Conservation (phyloP, 2,113 vertebrate species). For the Coregonus clupeaformis region DNA sequence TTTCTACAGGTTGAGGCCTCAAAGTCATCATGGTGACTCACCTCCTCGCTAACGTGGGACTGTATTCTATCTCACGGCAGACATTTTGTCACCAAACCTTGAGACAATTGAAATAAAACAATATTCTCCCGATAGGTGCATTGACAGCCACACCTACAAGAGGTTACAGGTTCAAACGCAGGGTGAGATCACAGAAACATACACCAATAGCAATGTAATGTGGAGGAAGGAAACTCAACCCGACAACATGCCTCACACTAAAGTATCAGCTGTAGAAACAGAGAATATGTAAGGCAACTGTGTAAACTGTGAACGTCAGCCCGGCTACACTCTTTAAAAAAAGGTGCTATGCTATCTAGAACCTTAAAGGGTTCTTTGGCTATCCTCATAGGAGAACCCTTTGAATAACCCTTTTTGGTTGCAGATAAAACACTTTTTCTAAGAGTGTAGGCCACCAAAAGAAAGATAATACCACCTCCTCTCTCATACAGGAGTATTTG, state of each 20-base stretch:
- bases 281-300: conserved; percentile 6
- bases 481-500: not conserved
- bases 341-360: no score
- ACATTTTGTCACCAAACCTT: not conserved
- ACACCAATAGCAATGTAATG: not conserved
- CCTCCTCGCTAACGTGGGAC: not conserved
- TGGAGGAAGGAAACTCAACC: conserved; percentile 35
- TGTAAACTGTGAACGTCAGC: conserved; percentile 12
- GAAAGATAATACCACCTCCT: not conserved
- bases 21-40: not conserved
- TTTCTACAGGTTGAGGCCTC: not conserved
- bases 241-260: conserved; percentile 20
- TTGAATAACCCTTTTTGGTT: no score
- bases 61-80: not conserved
- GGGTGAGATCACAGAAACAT: not conserved
- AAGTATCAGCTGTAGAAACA: not conserved
- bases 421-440: no score
- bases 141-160: not conserved
- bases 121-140: not conserved
- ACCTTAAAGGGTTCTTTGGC: no score
- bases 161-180: not conserved
- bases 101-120: not conserved
- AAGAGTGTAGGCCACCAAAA: not conserved
- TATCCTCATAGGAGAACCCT: no score
- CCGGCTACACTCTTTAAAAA: not conserved